Percentiles rank a stretch among this genome's conserved stretches.
These are phyloP conservation scores for Corythornis vintsioides DNA, from an alignment of 2,113 vertebrate species.

Conservation along the genomic window DNA sequence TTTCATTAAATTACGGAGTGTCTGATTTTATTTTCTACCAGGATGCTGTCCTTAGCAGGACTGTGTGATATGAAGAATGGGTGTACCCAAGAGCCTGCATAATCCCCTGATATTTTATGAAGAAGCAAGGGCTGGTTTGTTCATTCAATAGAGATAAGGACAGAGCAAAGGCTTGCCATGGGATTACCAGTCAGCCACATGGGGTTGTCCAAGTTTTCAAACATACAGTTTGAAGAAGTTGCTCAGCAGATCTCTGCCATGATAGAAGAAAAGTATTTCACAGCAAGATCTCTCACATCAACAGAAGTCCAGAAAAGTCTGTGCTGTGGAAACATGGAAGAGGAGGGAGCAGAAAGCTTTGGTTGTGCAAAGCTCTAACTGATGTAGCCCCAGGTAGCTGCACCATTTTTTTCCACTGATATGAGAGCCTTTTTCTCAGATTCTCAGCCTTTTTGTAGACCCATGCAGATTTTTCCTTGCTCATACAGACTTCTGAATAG, in stretches of 20 bases:
- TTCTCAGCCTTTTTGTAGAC: background rate
- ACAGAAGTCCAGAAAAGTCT: background rate
- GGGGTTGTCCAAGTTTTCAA: background rate
- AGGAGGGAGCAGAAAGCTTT: background rate
- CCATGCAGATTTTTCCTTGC: background rate
- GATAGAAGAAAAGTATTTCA: background rate
- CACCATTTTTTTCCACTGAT: background rate
- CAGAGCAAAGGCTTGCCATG: background rate
- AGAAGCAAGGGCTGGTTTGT: background rate
- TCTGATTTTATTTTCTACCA: slow-evolving; percentile 30
- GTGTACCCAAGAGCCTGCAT: background rate
- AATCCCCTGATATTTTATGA: background rate
- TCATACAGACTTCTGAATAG: background rate
- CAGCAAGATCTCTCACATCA: background rate
- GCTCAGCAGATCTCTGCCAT: background rate
- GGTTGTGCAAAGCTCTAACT: background rate
- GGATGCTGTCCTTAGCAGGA: background rate
- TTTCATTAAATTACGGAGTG: slow-evolving; percentile 5
- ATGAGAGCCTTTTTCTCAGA: background rate
- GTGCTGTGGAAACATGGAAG: background rate
- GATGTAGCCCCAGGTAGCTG: background rate
- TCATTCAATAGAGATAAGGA: background rate
- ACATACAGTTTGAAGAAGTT: background rate
- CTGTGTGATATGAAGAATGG: background rate
- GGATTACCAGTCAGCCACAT: background rate